These are phyloP conservation scores for Trachymyrmex septentrionalis DNA, from an alignment of 1,140 invertebrate genomes.

Conservation along the genomic window DNA sequence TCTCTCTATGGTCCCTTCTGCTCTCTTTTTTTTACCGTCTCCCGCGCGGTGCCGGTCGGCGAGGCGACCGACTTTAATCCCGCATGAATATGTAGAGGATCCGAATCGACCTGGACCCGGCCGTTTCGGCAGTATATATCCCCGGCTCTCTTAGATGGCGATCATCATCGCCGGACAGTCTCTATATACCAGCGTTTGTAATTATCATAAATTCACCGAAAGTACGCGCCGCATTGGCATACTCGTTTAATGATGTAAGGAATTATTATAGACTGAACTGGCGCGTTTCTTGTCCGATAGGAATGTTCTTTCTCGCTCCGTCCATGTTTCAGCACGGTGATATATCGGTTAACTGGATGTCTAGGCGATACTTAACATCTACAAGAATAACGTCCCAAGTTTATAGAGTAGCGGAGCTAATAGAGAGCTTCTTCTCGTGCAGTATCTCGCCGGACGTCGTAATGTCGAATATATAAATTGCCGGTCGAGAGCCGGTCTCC, in stretches of 20 bases:
- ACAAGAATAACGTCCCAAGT: slow-evolving; percentile 18
- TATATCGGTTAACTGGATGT: slow-evolving; percentile 4
- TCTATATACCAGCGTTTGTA: slow-evolving; percentile 48
- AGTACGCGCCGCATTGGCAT: background rate
- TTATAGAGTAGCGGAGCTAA: slow-evolving; percentile 57
- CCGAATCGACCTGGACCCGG: slow-evolving; percentile 39
- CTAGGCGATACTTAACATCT: slow-evolving; percentile 9
- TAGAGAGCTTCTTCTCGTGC: slow-evolving; percentile 62
- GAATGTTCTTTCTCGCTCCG: background rate
- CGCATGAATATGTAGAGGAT: slow-evolving; percentile 78
- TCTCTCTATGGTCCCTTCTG: slow-evolving; percentile 53
- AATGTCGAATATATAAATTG: background rate
- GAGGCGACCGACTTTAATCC: slow-evolving; percentile 75
- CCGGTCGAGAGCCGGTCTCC: background rate
- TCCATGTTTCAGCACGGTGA: slow-evolving; percentile 13
- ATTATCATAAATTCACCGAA: slow-evolving; percentile 70
- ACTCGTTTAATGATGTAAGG: slow-evolving; percentile 43
- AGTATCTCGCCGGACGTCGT: background rate
- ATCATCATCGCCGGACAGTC: slow-evolving; percentile 56
- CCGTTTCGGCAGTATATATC: slow-evolving; percentile 56
- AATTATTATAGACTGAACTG: slow-evolving; percentile 31
- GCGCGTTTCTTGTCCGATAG: background rate
- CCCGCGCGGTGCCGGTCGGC: slow-evolving; percentile 35
- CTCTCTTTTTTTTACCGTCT: slow-evolving; percentile 63
- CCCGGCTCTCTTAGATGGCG: slow-evolving; percentile 48